Conservation (phyloP, 2,888 invertebrate species). For the Linnaemya tessellans region DNA sequence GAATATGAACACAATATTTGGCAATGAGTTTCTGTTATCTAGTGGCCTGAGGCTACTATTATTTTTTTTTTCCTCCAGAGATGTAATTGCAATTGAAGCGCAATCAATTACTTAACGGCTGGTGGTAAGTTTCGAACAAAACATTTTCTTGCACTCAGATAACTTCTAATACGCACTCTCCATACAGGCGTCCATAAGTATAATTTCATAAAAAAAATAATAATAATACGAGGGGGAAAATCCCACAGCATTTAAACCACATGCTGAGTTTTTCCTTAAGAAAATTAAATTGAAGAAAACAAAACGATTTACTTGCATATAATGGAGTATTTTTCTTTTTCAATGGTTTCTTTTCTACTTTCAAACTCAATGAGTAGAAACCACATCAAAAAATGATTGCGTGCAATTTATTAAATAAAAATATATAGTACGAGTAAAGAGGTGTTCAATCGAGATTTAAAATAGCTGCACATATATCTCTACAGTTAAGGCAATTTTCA, state of each 20-base stretch:
- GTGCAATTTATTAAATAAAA: conserved; percentile 75
- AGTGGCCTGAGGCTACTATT: conserved; percentile 74
- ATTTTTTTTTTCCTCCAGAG: conserved; percentile 74
- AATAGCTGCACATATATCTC: conserved; percentile 35
- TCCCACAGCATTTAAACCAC: conserved; percentile 66
- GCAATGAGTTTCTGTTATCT: conserved; percentile 56
- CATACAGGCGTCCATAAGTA: conserved; percentile 8
- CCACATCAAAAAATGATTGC: conserved; percentile 73
- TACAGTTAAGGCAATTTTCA: background rate
- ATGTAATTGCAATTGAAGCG: conserved; percentile 79
- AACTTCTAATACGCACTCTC: conserved; percentile 65
- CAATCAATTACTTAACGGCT: conserved; percentile 81
- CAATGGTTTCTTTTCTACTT: background rate
- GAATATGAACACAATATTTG: conserved; percentile 43
- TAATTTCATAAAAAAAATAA: background rate
- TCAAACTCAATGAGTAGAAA: conserved; percentile 54
- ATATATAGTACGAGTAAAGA: conserved; percentile 51
- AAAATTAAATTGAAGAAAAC: conserved; percentile 63
- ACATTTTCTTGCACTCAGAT: conserved; percentile 27
- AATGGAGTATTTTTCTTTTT: conserved; percentile 64
- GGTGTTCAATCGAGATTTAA: conserved; percentile 67
- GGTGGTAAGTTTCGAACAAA: conserved; percentile 75
- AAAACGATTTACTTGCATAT: conserved; percentile 71
- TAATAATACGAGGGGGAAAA: conserved; percentile 37
- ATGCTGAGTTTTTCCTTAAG: conserved; percentile 70